Evolutionary conservation across 1,140 invertebrate species (phyloP).

Genomic region (Ceratina japonica): DNA sequence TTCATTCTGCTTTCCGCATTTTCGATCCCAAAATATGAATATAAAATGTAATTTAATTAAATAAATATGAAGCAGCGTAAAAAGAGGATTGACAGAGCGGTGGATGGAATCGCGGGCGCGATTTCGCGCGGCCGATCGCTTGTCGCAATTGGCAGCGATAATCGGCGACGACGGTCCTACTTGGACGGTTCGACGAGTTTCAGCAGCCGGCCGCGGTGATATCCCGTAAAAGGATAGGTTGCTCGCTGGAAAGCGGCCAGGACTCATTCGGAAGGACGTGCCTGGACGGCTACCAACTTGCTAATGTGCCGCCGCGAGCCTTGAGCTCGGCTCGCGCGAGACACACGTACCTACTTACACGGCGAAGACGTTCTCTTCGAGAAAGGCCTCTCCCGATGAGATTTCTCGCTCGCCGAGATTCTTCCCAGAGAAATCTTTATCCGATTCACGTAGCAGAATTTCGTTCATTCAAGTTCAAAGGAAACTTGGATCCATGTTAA

Average conservation of each 20-base stretch:
- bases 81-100: no score
- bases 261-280: constrained; percentile 60
- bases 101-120: not conserved
- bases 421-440: no score
- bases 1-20: no score
- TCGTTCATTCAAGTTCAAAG: no score
- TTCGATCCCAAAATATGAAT: no score
- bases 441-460: no score
- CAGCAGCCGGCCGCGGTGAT: constrained; percentile 31
- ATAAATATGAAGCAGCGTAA: no score
- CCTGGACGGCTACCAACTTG: constrained; percentile 59
- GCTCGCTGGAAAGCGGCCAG: constrained; percentile 53
- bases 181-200: constrained; percentile 47
- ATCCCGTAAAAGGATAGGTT: constrained; percentile 45
- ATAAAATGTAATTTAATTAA: no score
- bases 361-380: constrained; percentile 15
- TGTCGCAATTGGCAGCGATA: constrained; percentile 40
- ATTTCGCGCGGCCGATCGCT: constrained; percentile 26
- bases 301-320: constrained; percentile 51
- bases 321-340: constrained; percentile 26
- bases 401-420: no score
- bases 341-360: constrained; percentile 40
- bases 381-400: not conserved
- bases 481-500: no score
- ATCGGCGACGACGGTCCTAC: constrained; percentile 39